Conservation (phyloP, 2,888 invertebrate genomes). For the Melanostoma mellinum region DNA sequence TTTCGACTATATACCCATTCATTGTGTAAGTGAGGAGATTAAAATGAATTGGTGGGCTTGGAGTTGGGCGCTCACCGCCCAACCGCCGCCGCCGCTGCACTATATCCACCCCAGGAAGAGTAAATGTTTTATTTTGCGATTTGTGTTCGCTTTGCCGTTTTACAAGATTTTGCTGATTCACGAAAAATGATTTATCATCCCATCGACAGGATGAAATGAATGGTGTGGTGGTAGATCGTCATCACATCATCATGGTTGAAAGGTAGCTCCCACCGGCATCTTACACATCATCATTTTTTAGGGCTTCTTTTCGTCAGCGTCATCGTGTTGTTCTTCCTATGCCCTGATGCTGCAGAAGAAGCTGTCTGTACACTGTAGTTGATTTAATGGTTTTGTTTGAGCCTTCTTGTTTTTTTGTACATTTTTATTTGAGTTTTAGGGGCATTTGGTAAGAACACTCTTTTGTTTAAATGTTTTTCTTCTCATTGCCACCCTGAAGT, state of each 20-base stretch:
- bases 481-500: constrained; percentile 59
- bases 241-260: constrained; percentile 37
- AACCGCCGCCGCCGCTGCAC: constrained; percentile 3
- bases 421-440: constrained; percentile 28
- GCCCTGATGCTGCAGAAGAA: constrained; percentile 52
- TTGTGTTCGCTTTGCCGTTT: constrained; percentile 70
- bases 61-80: constrained; percentile 1
- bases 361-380: constrained; percentile 60
- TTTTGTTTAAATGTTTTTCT: constrained; percentile 41
- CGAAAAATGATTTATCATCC: constrained; percentile 74
- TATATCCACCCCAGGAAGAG: constrained; percentile 26
- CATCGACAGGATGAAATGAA: constrained; percentile 69
- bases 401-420: not conserved
- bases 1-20: constrained; percentile 32
- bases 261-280: constrained; percentile 52
- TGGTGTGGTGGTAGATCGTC: constrained; percentile 55
- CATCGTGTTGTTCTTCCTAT: constrained; percentile 20
- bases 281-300: constrained; percentile 65
- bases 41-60: constrained; percentile 48
- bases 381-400: constrained; percentile 46
- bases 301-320: constrained; percentile 50
- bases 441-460: constrained; percentile 36
- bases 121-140: constrained; percentile 64
- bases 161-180: constrained; percentile 74
- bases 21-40: constrained; percentile 34